phyloP scores from a whole-genome alignment of 1,140 invertebrate genomes.

The Drosophila malerkotliana region DNA sequence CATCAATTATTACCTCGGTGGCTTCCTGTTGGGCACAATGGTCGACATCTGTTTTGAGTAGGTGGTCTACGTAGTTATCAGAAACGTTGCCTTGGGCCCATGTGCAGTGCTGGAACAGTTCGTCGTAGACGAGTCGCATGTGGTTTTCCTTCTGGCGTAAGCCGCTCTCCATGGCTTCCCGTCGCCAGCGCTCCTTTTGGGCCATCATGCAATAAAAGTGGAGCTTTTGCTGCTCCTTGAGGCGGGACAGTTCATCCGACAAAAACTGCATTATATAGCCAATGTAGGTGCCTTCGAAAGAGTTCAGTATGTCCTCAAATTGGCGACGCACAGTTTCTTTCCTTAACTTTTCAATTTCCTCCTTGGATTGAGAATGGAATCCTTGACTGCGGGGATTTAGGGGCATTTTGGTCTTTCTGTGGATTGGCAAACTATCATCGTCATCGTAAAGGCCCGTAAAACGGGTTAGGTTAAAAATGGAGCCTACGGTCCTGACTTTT shows the following conservation, averaged over 20 bases:
- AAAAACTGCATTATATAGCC: constrained; percentile 76
- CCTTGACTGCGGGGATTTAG: too few relatives aligned
- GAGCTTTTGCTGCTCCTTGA: constrained; percentile 88
- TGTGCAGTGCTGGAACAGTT: constrained; percentile 86
- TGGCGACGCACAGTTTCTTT: constrained; percentile 24
- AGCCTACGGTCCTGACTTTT: background rate
- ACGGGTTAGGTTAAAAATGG: background rate
- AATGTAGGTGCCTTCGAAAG: background rate
- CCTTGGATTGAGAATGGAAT: too few relatives aligned
- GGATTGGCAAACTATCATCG: background rate
- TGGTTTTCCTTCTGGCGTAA: constrained; percentile 87
- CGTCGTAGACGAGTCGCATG: constrained; percentile 87
- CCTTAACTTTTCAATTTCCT: too few relatives aligned
- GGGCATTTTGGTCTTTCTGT: too few relatives aligned
- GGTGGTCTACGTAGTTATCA: constrained; percentile 88
- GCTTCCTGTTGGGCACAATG: constrained; percentile 86
- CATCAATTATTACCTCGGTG: constrained; percentile 84
- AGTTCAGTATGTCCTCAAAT: background rate
- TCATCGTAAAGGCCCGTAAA: background rate
- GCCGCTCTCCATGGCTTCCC: constrained; percentile 89
- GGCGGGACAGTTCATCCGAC: constrained; percentile 87
- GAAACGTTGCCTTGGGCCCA: constrained; percentile 86
- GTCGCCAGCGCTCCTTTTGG: constrained; percentile 87
- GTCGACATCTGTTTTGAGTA: constrained; percentile 86
- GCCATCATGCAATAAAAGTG: constrained; percentile 89